phyloP scores from a whole-genome alignment of 2,797 vertebrate species.

The Tragelaphus oryx region DNA sequence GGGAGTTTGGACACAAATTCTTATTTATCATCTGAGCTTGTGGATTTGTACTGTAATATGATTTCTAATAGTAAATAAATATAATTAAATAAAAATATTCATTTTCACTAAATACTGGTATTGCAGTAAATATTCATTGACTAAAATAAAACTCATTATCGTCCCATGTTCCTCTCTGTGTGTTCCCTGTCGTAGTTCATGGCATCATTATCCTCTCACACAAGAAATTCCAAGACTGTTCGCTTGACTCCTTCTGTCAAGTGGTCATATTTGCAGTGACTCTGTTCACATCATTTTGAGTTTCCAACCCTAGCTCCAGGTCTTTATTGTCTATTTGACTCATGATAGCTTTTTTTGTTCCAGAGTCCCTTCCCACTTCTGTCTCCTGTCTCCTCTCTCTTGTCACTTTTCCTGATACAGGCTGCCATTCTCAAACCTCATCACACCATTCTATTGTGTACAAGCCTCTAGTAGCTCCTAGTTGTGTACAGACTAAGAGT shows the following conservation, averaged over 20 bases:
- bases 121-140: background rate
- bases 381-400: background rate
- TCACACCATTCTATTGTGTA: background rate
- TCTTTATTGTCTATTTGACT: background rate
- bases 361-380: background rate
- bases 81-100: background rate
- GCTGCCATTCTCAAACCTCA: background rate
- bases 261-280: background rate
- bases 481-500: background rate
- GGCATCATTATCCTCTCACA: background rate
- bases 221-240: background rate
- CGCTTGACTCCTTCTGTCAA: background rate
- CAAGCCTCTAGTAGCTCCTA: background rate
- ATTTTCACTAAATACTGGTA: background rate
- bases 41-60: background rate
- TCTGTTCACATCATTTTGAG: background rate
- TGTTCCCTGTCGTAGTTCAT: background rate
- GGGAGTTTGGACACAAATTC: background rate
- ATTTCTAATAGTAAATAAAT: slow-evolving; percentile 9
- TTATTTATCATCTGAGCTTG: background rate
- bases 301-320: background rate
- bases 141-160: background rate
- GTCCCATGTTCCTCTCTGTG: background rate
- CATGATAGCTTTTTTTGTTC: background rate
- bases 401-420: background rate